Evolutionary conservation across 2,113 vertebrate species (phyloP).

Genomic region (Scomber japonicus): DNA sequence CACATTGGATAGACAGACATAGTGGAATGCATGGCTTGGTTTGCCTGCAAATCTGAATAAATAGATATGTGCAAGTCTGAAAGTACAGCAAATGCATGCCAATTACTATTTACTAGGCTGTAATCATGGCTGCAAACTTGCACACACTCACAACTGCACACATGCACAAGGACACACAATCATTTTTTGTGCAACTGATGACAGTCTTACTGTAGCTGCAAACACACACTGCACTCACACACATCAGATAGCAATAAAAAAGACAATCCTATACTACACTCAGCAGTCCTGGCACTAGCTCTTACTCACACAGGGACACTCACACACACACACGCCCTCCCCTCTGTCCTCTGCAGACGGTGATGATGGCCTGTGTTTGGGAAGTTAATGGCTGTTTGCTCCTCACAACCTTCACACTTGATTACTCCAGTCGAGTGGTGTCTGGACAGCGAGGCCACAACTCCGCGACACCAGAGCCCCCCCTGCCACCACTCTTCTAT

Average conservation of each 20-base stretch:
- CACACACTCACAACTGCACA: neutral
- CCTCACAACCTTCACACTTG: slow-evolving; percentile 83
- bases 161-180: slow-evolving; percentile 2
- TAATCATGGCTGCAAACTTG: slow-evolving; percentile 16
- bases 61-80: slow-evolving; percentile 15
- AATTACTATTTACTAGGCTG: slow-evolving; percentile 41
- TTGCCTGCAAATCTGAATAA: slow-evolving; percentile 39
- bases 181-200: neutral
- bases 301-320: slow-evolving; percentile 8
- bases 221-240: slow-evolving; percentile 2
- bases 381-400: slow-evolving; percentile 81
- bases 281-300: slow-evolving; percentile 11
- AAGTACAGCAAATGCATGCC: neutral
- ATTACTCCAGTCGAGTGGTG: slow-evolving; percentile 71
- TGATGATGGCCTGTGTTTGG: slow-evolving; percentile 72
- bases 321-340: slow-evolving; percentile 9
- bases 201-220: slow-evolving; percentile 9
- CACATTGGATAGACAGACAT: slow-evolving; percentile 41
- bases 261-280: slow-evolving; percentile 20
- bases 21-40: slow-evolving; percentile 26
- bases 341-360: slow-evolving; percentile 52
- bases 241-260: slow-evolving; percentile 48
- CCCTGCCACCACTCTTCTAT: slow-evolving; percentile 7
- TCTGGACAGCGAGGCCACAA: slow-evolving; percentile 58
- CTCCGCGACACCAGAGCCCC: slow-evolving; percentile 36